These are phyloP conservation scores for Ammospiza nelsoni DNA, from an alignment of 2,113 vertebrate genomes.

Conservation along the genomic window DNA sequence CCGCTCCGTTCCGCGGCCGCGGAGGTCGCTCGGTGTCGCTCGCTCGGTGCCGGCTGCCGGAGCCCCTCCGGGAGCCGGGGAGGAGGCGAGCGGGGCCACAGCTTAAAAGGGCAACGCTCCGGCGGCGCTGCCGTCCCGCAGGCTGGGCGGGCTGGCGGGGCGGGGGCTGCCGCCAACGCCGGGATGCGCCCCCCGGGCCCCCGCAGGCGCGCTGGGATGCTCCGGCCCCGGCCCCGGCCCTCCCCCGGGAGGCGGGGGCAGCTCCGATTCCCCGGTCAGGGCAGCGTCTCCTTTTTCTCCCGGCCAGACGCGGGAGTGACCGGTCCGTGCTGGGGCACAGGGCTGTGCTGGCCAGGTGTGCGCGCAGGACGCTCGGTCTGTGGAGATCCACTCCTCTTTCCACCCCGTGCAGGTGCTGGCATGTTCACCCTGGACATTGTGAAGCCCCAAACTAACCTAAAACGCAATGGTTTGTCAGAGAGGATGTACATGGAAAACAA, in stretches of 20 bases:
- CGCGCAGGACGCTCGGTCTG: rapidly evolving
- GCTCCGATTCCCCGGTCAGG: neutral
- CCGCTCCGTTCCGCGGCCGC: neutral
- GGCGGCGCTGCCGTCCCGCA: neutral
- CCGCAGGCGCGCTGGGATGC: neutral
- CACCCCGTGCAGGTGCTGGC: neutral
- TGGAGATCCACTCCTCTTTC: neutral
- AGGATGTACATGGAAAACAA: neutral
- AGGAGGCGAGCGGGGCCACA: neutral
- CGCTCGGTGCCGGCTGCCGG: neutral
- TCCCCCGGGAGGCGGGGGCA: neutral
- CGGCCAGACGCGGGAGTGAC: rapidly evolving
- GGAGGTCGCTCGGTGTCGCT: neutral
- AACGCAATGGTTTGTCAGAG: neutral
- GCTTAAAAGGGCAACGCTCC: slow-evolving; percentile 68
- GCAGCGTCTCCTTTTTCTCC: rapidly evolving
- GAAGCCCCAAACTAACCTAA: neutral
- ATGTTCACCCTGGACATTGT: neutral
- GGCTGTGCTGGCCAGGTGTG: neutral
- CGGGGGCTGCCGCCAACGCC: neutral
- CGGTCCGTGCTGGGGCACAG: neutral
- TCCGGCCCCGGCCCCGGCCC: neutral
- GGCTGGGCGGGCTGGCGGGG: neutral
- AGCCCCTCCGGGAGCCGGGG: slow-evolving; percentile 31
- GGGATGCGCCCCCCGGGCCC: neutral